phyloP scores from a whole-genome alignment of 2,113 vertebrate species.

The Ceyx cyanopectus region DNA sequence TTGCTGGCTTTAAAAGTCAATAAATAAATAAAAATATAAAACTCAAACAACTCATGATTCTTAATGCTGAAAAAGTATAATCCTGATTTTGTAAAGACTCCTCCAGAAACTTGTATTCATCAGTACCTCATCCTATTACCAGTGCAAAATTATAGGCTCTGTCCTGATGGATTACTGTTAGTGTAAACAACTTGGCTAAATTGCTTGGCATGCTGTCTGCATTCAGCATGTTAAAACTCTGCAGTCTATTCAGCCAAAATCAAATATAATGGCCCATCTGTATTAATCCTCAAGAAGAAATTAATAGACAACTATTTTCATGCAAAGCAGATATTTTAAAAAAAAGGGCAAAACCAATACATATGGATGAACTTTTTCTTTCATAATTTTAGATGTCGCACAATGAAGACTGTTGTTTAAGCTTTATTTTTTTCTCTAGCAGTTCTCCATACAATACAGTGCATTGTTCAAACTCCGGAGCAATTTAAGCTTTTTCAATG shows the following conservation, averaged over 20 bases:
- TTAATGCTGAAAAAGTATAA: neutral
- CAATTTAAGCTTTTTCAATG: conserved; percentile 70
- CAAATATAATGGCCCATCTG: conserved; percentile 57
- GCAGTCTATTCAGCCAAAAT: conserved; percentile 51
- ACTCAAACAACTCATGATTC: neutral
- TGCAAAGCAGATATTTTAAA: conserved; percentile 66
- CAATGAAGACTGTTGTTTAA: conserved; percentile 49
- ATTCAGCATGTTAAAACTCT: conserved; percentile 43
- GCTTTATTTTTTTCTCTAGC: conserved; percentile 36
- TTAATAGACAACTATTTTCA: conserved; percentile 70
- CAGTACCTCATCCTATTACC: conserved; percentile 45
- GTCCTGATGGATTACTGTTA: conserved; percentile 59
- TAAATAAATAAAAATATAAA: neutral
- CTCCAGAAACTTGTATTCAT: conserved; percentile 52
- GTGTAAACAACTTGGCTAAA: conserved; percentile 69
- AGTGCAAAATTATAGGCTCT: conserved; percentile 40
- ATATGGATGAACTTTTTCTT: conserved; percentile 65
- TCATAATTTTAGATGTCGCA: conserved; percentile 63
- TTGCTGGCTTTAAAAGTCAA: neutral
- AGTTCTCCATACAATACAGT: conserved; percentile 59
- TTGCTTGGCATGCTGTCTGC: conserved; percentile 54
- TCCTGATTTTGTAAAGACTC: conserved; percentile 12
- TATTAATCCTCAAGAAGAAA: conserved; percentile 68
- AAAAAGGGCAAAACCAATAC: conserved; percentile 56
- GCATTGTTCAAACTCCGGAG: conserved; percentile 66